Percentiles rank a stretch among this genome's conserved stretches.
These are phyloP conservation scores for Riparia riparia DNA, from an alignment of 2,113 vertebrate species.

Conservation along the genomic window DNA sequence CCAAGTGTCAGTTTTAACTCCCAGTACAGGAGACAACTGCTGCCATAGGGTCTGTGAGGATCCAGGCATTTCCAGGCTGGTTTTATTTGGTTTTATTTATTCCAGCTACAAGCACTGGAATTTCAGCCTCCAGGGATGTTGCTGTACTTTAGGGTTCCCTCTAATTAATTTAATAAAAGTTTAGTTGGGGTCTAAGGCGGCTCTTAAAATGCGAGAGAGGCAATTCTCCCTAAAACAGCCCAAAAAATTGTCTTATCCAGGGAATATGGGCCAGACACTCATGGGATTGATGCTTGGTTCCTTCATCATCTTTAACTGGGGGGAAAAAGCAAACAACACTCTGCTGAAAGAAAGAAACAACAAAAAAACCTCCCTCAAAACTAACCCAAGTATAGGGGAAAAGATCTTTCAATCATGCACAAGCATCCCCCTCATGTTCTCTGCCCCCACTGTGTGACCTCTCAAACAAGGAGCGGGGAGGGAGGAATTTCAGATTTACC, in stretches of 20 bases:
- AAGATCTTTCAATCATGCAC: background rate
- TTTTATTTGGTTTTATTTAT: background rate
- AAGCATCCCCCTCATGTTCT: background rate
- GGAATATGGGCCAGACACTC: background rate
- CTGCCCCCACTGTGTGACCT: background rate
- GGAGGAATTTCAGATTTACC: slow-evolving; percentile 79
- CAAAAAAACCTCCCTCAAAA: background rate
- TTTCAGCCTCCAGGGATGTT: background rate
- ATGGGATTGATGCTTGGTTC: background rate
- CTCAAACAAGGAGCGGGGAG: background rate
- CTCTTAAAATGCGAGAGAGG: background rate
- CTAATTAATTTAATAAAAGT: background rate
- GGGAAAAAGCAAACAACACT: background rate
- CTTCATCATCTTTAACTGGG: background rate
- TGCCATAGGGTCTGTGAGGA: background rate
- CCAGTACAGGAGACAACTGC: background rate
- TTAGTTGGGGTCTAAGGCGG: background rate
- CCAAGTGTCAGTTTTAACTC: background rate
- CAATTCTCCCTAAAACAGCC: background rate
- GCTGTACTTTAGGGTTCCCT: background rate
- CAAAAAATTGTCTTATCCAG: background rate
- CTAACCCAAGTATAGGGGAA: background rate
- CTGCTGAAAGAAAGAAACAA: background rate
- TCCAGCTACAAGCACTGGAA: background rate
- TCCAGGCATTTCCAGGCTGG: background rate